Evolutionary conservation across 2,888 invertebrate genomes (phyloP).

Genomic region (Heliconius ismenius): DNA sequence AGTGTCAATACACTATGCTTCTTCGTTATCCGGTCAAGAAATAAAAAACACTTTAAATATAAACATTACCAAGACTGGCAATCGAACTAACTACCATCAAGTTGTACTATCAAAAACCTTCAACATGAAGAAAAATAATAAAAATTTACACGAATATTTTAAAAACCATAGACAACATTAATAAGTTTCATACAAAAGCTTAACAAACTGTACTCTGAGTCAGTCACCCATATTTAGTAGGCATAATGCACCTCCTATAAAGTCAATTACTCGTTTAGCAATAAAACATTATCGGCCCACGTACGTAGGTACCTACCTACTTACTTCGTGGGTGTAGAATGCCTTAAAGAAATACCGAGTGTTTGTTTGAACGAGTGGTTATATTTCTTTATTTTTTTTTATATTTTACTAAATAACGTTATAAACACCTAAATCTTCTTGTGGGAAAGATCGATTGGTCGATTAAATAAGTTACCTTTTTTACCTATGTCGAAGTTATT

Average conservation of each 20-base stretch:
- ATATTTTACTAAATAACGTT: conserved; percentile 13
- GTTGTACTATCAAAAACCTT: background rate
- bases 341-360: conserved; percentile 38
- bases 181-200: background rate
- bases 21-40: background rate
- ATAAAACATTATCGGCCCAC: conserved; percentile 45
- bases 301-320: conserved; percentile 15
- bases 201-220: background rate
- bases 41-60: too few species aligned
- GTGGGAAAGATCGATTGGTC: too few species aligned
- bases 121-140: too few species aligned
- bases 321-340: conserved; percentile 40
- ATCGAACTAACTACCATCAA: background rate
- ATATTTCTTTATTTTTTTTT: background rate
- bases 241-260: conserved; percentile 32
- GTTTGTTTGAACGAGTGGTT: conserved; percentile 26
- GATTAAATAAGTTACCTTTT: too few species aligned
- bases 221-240: conserved; percentile 29
- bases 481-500: too few species aligned
- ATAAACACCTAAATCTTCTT: background rate
- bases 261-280: conserved; percentile 41
- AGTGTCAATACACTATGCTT: background rate
- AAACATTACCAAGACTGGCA: background rate
- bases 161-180: background rate
- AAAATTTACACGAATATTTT: background rate